Evolutionary conservation across 1,140 invertebrate species (phyloP), one percentile per base, ranked within the genome.

Genomic region (Lasaia peninsularis): DNA sequence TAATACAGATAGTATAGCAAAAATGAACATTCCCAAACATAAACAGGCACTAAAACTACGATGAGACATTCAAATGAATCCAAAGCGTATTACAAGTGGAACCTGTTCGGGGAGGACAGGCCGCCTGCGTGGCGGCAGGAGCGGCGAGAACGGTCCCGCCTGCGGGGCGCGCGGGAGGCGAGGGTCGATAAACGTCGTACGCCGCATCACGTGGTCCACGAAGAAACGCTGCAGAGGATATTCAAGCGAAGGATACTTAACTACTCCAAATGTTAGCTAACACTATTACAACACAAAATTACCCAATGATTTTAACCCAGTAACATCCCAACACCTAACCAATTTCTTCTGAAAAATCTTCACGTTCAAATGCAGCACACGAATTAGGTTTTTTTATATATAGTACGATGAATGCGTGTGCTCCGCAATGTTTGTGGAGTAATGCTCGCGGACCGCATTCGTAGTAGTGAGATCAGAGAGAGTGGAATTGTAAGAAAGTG

Each of bases 111-210:
- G 62, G 53, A 61, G 48, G 12, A 66, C 50, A 40, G 72, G 80
- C 2, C 81, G 56, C 1, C 81, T 48, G 0, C 80, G 62, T 57
- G 72, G 73, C 11, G 82, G 78, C 52, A 80, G 61, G 10, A 82
- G 76, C 32, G 82, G 85, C 21, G 77, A 80, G 79, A 79, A 86
- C 1, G 82, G 80, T 0, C 81, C 81, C 20, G 80, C 74, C 28
- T 71, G 72, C 6, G 83, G 73, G 32, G 74, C 78, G 56, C 78
- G 77, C 1, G 97, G 97, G 62, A 99, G 90, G 51, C 98, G 93
- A 2, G 98, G 98, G 91, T 99, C 98, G 85, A 99, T 97, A 89
- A 98, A 98, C 8, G 98, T 97, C 9, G 98, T 99, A 60, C 94
- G 94, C 69, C 97, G 95, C 82, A 94, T 93, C 67, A 94, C 94